phyloP scores from a whole-genome alignment of 2,888 invertebrate species.

The Sepiola atlantica region DNA sequence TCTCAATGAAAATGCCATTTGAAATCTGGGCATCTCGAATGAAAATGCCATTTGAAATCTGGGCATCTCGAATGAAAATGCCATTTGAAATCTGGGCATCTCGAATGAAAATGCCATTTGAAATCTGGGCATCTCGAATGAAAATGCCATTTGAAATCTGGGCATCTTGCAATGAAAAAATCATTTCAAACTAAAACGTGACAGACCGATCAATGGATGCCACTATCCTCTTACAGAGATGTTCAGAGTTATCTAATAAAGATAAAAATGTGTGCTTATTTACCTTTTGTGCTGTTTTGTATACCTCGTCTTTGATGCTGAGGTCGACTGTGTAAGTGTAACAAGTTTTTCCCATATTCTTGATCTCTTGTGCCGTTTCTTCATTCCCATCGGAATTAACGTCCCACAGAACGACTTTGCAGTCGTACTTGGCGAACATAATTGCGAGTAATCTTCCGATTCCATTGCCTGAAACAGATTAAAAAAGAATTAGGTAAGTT shows the following conservation, averaged over 20 bases:
- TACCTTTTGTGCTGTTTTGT: slow-evolving; percentile 67
- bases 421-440: slow-evolving; percentile 69
- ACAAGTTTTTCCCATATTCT: slow-evolving; percentile 57
- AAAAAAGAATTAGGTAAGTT: not conserved
- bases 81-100: too few species aligned
- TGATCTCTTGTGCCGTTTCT: slow-evolving; percentile 64
- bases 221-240: too few species aligned
- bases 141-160: too few species aligned
- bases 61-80: too few species aligned
- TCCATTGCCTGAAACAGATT: slow-evolving; percentile 71
- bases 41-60: too few species aligned
- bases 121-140: too few species aligned
- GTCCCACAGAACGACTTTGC: slow-evolving; percentile 72
- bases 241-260: not conserved
- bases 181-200: too few species aligned
- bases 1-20: too few species aligned
- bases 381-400: slow-evolving; percentile 68
- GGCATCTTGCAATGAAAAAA: too few species aligned
- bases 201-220: too few species aligned
- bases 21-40: too few species aligned
- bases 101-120: too few species aligned
- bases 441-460: slow-evolving; percentile 71
- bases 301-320: slow-evolving; percentile 67
- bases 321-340: slow-evolving; percentile 69
- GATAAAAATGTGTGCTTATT: not conserved